These are phyloP conservation scores for Salmo trutta DNA, from an alignment of 2,797 vertebrate species.

Conservation along the genomic window DNA sequence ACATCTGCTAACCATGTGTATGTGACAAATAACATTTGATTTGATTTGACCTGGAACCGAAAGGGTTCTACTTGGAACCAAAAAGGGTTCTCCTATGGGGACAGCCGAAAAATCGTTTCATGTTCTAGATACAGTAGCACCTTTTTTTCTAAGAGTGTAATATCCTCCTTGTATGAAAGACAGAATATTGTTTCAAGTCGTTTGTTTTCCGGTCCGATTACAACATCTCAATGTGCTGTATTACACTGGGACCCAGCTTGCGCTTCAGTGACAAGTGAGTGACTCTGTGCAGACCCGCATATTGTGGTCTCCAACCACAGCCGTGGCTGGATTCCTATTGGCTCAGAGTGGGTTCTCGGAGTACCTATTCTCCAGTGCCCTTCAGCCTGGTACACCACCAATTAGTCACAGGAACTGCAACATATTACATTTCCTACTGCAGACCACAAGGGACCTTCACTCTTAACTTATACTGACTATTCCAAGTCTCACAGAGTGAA, in stretches of 20 bases:
- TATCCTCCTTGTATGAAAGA: not conserved
- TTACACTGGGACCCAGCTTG: slow-evolving; percentile 14
- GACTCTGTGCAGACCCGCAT: slow-evolving; percentile 33
- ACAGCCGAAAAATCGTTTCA: too few species aligned
- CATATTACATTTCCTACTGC: slow-evolving; percentile 44
- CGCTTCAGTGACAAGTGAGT: slow-evolving; percentile 31
- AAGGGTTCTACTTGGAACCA: too few species aligned
- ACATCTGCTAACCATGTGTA: too few species aligned
- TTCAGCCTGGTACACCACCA: slow-evolving; percentile 26
- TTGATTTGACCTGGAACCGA: too few species aligned
- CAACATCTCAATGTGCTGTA: not conserved
- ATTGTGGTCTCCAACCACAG: slow-evolving; percentile 47
- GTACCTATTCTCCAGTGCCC: slow-evolving; percentile 41
- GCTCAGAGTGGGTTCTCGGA: slow-evolving; percentile 37
- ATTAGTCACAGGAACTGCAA: slow-evolving; percentile 38
- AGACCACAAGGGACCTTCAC: slow-evolving; percentile 31
- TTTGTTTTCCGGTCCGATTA: not conserved
- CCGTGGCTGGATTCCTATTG: slow-evolving; percentile 42
- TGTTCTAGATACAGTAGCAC: too few species aligned
- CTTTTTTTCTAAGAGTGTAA: not conserved
- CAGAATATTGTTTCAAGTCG: not conserved
- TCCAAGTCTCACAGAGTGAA: slow-evolving; percentile 35
- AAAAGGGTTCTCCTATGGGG: too few species aligned
- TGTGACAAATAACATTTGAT: too few species aligned
- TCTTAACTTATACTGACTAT: slow-evolving; percentile 28